Evolutionary conservation across 1,140 invertebrate species (phyloP), one percentile per base, ranked within the genome.

Genomic region (Dreissena rostriformis): DNA sequence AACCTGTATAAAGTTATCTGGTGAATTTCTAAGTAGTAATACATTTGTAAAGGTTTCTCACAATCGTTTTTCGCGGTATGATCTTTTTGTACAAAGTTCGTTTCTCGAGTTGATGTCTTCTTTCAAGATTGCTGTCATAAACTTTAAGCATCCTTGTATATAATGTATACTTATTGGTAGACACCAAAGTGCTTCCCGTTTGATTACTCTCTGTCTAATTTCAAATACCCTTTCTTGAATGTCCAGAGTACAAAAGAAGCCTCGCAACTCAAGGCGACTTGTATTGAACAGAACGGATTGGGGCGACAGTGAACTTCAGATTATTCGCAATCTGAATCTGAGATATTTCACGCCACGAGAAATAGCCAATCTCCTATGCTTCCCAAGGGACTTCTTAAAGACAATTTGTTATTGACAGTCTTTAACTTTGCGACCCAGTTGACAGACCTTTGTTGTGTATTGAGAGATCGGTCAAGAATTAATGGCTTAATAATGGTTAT

Each of bases 291-390:
- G 84, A 51, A 76, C 88, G 15, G 53, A 87, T 14, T 91, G 89
- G 90, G 70, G 82, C 15, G 90, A 90, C 53, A 75, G 82, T 22
- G 90, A 92, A 63, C 57, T 90, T 19, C 17, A 78, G 0, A 86
- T 88, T 51, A 88, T 97, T 6, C 94, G 94, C 90, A 91, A 93
- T 78, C 93, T 98, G 68, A 95, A 96, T 86, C 92, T 99, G 76
- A 94, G 98, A 86, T 98, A 96, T 94, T 99, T 99, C 91, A 98
- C 97, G 55, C 97, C 98, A 0, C 95, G 92, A 90, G 98, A 99
- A 95, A 95, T 99, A 15, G 95, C 96, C 61, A 95, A 96, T 88
- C 92, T 99, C 53, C 97, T 99, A 96, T 96, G 96, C 91, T 99
- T 98, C 95, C 97, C 98, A 19, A 53, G 87, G 2, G 94, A 96